Evolutionary conservation across 1,140 invertebrate genomes (phyloP), one percentile per base, ranked within the genome.

Genomic region (Trachelipus rathkii): DNA sequence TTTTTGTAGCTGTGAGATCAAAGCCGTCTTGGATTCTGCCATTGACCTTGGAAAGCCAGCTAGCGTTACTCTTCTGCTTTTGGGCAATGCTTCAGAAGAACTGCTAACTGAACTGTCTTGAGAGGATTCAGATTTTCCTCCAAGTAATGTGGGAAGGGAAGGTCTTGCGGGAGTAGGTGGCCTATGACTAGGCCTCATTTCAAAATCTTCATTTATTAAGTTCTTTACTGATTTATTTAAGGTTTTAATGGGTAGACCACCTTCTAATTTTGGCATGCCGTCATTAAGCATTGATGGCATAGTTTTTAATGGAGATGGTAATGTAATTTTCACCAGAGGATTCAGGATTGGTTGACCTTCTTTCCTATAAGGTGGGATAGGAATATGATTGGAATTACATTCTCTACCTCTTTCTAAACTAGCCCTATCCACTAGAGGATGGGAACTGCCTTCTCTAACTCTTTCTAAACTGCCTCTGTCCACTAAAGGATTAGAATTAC

Each of bases 131-230:
- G 72, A 33, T 44, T 71, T 33, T n/a, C 70, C 73, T 19, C 73
- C 73, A 8, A 78, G 70, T 13, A 78, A 71, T 24, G 73, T 78
- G 50, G 77, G 77, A 11, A 78, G 70, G 0, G 77, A 78, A n/a
- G 77, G 77, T 10, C 77, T 73, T n/a, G 77, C 77, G 10, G 77
- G 77, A 68, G 77, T 78, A 23, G 77, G 77, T 33, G 77, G 77
- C 11, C 77, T 68, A 24, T 75, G 73, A 0, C 50, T 70, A 11
- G 77, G 77, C 19, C 71, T 50, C 13, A 75, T 71, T 44, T 78
- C 73, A 11, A 45, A 19, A n/a, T 78, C 77, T 43, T 78, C 77
- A 13, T 78, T 73, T 19, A 74, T 53, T 44, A 78, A 44, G 1
- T 72, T 69, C 23, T 75, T 46, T 44, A 78, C 75, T 44, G 73